These are phyloP conservation scores for Oncorhynchus mykiss DNA, from an alignment of 2,113 vertebrate species.

Conservation along the genomic window DNA sequence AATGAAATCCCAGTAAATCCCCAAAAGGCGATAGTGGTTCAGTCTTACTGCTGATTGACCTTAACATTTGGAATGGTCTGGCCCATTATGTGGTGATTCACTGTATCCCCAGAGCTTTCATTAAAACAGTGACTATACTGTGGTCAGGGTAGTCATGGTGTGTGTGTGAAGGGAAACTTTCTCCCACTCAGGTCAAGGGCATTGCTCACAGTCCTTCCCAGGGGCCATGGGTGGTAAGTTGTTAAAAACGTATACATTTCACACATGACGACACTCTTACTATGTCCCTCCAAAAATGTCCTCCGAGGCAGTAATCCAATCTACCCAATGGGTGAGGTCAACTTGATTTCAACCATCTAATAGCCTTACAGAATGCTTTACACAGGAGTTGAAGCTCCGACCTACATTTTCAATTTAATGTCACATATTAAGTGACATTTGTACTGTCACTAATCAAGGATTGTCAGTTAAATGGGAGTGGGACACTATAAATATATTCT, in stretches of 20 bases:
- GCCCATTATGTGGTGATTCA: neutral
- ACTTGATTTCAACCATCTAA: slow-evolving; percentile 29
- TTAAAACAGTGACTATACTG: neutral
- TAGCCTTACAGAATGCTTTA: slow-evolving; percentile 6
- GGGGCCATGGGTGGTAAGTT: slow-evolving; percentile 14
- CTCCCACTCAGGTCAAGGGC: slow-evolving; percentile 27
- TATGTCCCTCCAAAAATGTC: neutral
- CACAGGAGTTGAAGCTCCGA: neutral
- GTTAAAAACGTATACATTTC: slow-evolving; percentile 38
- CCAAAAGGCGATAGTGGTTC: neutral
- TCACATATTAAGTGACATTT: slow-evolving; percentile 42
- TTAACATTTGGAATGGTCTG: neutral
- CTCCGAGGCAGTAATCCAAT: neutral
- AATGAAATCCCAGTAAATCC: neutral
- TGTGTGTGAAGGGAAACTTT: neutral
- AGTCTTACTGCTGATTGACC: neutral
- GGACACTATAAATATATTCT: slow-evolving; percentile 26
- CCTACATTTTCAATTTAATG: slow-evolving; percentile 29
- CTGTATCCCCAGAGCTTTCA: neutral
- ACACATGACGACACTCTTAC: slow-evolving; percentile 6
- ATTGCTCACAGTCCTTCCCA: neutral
- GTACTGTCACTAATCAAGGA: slow-evolving; percentile 33
- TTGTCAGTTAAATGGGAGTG: slow-evolving; percentile 32
- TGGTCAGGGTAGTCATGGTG: neutral
- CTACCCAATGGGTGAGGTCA: slow-evolving; percentile 2